Conservation (phyloP, 1,140 invertebrate species). For the Camponotus pennsylvanicus region DNA sequence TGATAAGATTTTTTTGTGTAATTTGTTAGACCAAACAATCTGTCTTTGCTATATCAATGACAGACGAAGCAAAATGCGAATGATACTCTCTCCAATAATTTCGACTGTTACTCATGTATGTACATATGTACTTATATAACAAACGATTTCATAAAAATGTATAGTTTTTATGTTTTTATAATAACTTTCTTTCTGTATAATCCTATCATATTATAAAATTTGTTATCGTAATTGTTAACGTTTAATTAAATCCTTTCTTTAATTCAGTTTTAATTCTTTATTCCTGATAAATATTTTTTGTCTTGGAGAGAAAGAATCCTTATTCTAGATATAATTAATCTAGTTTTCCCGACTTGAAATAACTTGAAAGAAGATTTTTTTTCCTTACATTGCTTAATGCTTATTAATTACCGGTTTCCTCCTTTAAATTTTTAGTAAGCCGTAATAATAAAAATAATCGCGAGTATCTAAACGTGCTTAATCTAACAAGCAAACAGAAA, state of each 20-base stretch:
- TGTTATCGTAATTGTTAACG: constrained; percentile 2
- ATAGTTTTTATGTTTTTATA: background rate
- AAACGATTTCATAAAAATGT: background rate
- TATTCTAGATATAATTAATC: background rate
- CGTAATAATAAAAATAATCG: background rate
- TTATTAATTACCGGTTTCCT: background rate
- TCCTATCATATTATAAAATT: too few relatives aligned
- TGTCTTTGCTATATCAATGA: constrained; percentile 31
- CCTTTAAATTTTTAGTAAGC: background rate
- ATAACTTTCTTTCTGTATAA: background rate
- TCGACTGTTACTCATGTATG: constrained; percentile 36
- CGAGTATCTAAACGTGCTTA: background rate
- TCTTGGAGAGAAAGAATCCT: too few relatives aligned
- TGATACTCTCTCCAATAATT: constrained; percentile 1
- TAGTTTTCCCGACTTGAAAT: background rate
- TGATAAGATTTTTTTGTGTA: constrained; percentile 44
- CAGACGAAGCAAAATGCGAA: background rate
- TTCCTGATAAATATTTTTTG: too few relatives aligned
- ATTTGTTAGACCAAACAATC: constrained; percentile 20
- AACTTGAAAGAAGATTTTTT: background rate
- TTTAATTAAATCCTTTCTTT: background rate
- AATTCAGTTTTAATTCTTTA: background rate
- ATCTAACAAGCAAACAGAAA: background rate
- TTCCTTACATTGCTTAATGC: background rate
- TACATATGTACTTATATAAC: too few relatives aligned